Evolutionary conservation across 2,113 vertebrate species (phyloP), one percentile per base, ranked within the genome.

Genomic region (Sebastes schlegelii): DNA sequence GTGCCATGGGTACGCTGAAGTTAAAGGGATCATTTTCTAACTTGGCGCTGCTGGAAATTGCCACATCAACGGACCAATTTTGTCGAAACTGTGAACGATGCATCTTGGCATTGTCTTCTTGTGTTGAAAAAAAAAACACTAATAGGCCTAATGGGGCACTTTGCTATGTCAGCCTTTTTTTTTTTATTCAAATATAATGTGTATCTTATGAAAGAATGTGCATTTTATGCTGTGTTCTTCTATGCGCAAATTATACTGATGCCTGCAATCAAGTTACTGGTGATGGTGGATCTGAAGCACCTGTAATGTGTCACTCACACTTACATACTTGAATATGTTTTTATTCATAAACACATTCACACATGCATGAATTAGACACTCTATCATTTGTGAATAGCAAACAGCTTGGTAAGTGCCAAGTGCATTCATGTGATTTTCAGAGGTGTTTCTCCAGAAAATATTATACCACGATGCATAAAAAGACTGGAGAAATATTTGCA

Each of bases 311-410:
- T 60, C 21, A 42, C 10, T 60, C 14, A 40, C 34, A 42, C 9
- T 12, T 26, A 43, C 12, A 23, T 17, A 40, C 5, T 5, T 74
- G 2, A 23, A 48, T 48, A 14, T 13, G 11, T 46, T 48, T 66
- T 10, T 14, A 51, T 16, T 34, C 23, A 73, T 4, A 57, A 21
- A 13, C 4, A 26, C 16, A 42, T 12, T 57, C 4, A 73, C 21
- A 48, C 8, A n/a, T 21, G 4, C 11, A 62, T 42, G 14, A 52
- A 9, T 57, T 26, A 2, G 6, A 49, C 5, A 55, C 14, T 46
- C 26, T 9, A 75, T 65, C 55, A 43, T 68, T 74, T 51, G 8
- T 51, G 42, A 57, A 52, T 52, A 45, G 21, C 71, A 65, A 21
- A 61, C 52, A 45, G 51, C 40, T 72, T 55, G 66, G 3, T 13